Percentiles rank a stretch among this genome's conserved stretches.
These are phyloP conservation scores for Bucorvus abyssinicus DNA, from an alignment of 2,797 vertebrate genomes.

Conservation along the genomic window DNA sequence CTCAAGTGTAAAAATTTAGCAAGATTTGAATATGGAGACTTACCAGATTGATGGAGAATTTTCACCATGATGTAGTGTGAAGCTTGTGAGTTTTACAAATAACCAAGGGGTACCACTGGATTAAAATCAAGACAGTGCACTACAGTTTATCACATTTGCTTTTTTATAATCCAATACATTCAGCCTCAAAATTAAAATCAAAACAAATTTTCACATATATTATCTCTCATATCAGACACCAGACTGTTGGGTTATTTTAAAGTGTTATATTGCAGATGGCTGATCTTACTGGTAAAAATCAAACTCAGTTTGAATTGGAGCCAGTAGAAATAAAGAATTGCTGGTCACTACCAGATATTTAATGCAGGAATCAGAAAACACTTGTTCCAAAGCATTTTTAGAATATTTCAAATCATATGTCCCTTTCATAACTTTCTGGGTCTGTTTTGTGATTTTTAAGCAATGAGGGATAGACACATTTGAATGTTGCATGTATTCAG, in stretches of 20 bases:
- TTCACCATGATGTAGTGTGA: conserved; percentile 17
- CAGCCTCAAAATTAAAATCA: conserved; percentile 46
- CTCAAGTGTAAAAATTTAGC: conserved; percentile 24
- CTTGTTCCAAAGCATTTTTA: background rate
- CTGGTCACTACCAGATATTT: conserved; percentile 40
- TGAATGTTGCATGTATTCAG: conserved; percentile 67
- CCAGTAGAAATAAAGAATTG: conserved; percentile 43
- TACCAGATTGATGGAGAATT: conserved; percentile 32
- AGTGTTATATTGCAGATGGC: conserved; percentile 28
- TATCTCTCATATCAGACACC: background rate
- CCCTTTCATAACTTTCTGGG: conserved; percentile 42
- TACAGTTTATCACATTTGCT: conserved; percentile 46
- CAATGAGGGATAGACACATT: conserved; percentile 37
- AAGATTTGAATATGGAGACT: background rate
- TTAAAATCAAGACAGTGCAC: conserved; percentile 57
- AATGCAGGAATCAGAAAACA: conserved; percentile 16
- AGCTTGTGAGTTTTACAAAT: conserved; percentile 23
- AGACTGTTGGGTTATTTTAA: conserved; percentile 20
- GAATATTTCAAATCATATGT: conserved; percentile 60
- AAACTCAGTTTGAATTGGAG: conserved; percentile 34
- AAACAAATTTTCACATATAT: background rate
- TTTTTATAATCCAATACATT: conserved; percentile 53
- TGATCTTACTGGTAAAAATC: conserved; percentile 21
- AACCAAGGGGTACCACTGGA: background rate
- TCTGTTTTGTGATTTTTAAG: conserved; percentile 17